A percentile compares a stretch with the other conserved stretches of the same genome.
Evolutionary conservation across 1,140 invertebrate species (phyloP).

Genomic region (Papilio glaucus): DNA sequence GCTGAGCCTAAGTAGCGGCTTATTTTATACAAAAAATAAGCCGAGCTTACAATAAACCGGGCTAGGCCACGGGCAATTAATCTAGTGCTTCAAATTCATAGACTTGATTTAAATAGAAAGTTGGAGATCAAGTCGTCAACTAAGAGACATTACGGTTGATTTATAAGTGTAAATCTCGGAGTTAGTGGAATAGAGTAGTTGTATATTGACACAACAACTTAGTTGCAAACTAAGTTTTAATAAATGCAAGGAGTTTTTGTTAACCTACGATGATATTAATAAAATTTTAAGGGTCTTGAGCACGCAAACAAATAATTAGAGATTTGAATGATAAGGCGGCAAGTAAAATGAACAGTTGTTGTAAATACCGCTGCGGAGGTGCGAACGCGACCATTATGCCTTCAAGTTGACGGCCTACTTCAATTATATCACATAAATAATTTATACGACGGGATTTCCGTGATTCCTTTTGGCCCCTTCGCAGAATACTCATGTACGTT

Average conservation of each 20-base stretch:
- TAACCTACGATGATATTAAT: not conserved
- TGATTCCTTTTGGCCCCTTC: not conserved
- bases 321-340: slow-evolving; percentile 6
- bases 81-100: too few species aligned
- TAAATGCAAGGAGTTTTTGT: not conserved
- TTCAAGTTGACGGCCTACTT: not conserved
- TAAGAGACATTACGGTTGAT: too few species aligned
- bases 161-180: too few species aligned
- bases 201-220: not conserved
- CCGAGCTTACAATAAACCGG: too few species aligned
- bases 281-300: not conserved
- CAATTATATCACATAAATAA: slow-evolving; percentile 16
- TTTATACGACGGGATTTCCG: not conserved
- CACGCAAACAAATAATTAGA: slow-evolving; percentile 27
- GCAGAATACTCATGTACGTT: not conserved
- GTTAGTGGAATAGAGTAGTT: not conserved
- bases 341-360: slow-evolving; percentile 18
- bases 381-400: not conserved
- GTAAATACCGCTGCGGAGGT: not conserved
- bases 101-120: too few species aligned
- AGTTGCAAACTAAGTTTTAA: not conserved
- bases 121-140: too few species aligned
- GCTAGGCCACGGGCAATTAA: too few species aligned
- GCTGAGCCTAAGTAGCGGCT: too few species aligned
- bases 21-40: too few species aligned